Percentiles rank a stretch among this genome's conserved stretches.
These are phyloP conservation scores for Notolabrus celidotus DNA, from an alignment of 2,797 vertebrate genomes.

Conservation along the genomic window DNA sequence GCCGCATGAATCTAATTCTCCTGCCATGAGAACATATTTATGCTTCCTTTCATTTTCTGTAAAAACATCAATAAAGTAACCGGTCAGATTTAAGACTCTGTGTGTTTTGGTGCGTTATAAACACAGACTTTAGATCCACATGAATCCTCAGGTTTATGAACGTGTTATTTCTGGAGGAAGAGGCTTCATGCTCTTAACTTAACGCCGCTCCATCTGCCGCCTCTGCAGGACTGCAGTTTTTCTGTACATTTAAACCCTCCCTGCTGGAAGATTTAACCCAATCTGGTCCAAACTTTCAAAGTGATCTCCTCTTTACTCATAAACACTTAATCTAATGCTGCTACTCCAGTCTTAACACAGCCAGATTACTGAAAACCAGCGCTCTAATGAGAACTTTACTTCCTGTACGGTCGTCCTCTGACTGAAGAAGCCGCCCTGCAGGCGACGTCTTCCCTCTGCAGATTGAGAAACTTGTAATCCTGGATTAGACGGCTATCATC, in stretches of 20 bases:
- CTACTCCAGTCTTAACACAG: neutral
- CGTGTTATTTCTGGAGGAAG: too few species aligned
- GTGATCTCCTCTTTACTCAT: conserved; percentile 25
- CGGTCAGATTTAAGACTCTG: too few species aligned
- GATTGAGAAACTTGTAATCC: conserved; percentile 63
- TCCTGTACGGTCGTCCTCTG: neutral
- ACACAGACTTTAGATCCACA: too few species aligned
- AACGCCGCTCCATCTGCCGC: conserved; percentile 6
- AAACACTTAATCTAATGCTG: conserved; percentile 27
- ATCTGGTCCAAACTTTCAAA: conserved; percentile 31
- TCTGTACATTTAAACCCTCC: conserved; percentile 1
- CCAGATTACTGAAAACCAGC: conserved; percentile 20
- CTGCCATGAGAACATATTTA: too few species aligned
- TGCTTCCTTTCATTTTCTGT: too few species aligned
- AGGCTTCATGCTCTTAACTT: too few species aligned
- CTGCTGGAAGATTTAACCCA: conserved; percentile 15
- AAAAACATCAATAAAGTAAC: too few species aligned
- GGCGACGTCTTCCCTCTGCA: conserved; percentile 22
- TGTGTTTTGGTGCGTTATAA: too few species aligned
- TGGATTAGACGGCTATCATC: conserved; percentile 63
- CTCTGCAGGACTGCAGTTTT: neutral
- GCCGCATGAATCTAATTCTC: too few species aligned
- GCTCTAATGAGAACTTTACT: conserved; percentile 1
- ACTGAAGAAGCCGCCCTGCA: neutral
- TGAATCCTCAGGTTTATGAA: too few species aligned